Conservation (phyloP, 1,140 invertebrate genomes). For the Dreissena rostriformis region DNA sequence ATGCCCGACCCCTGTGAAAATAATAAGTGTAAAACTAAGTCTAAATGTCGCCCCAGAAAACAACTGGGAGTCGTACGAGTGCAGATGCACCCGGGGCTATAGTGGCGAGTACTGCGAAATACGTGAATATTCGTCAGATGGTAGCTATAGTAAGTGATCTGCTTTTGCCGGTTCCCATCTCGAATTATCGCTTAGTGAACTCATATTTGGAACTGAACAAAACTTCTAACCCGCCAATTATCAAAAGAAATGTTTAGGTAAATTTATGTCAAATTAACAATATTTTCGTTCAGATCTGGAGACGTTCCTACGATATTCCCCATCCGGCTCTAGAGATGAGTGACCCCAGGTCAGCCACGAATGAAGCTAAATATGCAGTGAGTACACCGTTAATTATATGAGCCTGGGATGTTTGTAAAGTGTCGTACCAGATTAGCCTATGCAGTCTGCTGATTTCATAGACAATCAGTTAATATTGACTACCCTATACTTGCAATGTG, state of each 20-base stretch:
- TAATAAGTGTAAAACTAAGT: slow-evolving; percentile 91
- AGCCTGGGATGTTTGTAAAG: too few species aligned
- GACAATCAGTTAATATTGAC: too few species aligned
- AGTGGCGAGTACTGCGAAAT: slow-evolving; percentile 96
- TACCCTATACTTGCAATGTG: too few species aligned
- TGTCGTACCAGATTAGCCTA: too few species aligned
- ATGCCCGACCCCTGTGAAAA: slow-evolving; percentile 88
- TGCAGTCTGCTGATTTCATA: too few species aligned
- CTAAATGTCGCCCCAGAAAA: slow-evolving; percentile 90
- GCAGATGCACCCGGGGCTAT: slow-evolving; percentile 93
- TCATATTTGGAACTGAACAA: too few species aligned
- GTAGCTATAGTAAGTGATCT: slow-evolving; percentile 56
- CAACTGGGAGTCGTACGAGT: slow-evolving; percentile 89
- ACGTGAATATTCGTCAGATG: slow-evolving; percentile 84
- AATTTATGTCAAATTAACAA: too few species aligned
- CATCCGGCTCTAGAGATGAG: slow-evolving; percentile 94
- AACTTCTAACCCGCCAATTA: too few species aligned
- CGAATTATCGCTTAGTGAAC: too few species aligned
- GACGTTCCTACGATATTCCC: slow-evolving; percentile 95
- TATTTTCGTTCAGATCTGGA: slow-evolving; percentile 93
- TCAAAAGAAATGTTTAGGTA: too few species aligned
- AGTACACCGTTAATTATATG: slow-evolving; percentile 27
- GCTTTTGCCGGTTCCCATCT: too few species aligned
- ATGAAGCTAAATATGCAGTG: slow-evolving; percentile 78
- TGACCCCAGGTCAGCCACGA: slow-evolving; percentile 87